Conservation (phyloP, 2,888 invertebrate species). For the Timandra comae region DNA sequence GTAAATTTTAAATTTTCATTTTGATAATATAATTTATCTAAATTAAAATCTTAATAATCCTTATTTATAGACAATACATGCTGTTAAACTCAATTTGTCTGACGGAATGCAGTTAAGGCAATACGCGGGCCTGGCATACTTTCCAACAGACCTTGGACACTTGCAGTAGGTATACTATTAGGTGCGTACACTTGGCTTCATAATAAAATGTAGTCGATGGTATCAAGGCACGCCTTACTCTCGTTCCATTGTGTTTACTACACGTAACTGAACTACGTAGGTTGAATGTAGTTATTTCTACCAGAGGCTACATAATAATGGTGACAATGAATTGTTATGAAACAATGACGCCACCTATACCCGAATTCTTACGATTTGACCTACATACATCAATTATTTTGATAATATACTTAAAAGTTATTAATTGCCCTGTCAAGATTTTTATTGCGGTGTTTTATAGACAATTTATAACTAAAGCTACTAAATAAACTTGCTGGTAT, state of each 20-base stretch:
- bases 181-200: slow-evolving; percentile 33
- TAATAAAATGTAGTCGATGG: slow-evolving; percentile 27
- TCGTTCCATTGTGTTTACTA: slow-evolving; percentile 27
- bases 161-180: slow-evolving; percentile 13
- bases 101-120: slow-evolving; percentile 37
- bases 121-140: slow-evolving; percentile 42
- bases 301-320: too few relatives aligned
- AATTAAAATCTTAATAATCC: neutral
- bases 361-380: too few relatives aligned
- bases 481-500: too few relatives aligned
- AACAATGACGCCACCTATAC: too few relatives aligned
- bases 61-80: neutral
- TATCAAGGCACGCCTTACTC: slow-evolving; percentile 29
- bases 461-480: too few relatives aligned
- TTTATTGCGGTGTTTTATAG: too few relatives aligned
- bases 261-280: slow-evolving; percentile 9
- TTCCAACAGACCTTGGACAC: slow-evolving; percentile 48
- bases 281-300: neutral
- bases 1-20: neutral
- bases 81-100: slow-evolving; percentile 24
- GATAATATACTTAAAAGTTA: too few relatives aligned
- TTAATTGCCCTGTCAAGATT: too few relatives aligned
- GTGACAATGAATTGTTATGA: too few relatives aligned
- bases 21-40: slow-evolving; percentile 2
- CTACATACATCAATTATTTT: too few relatives aligned